Percentiles rank a stretch among this genome's conserved stretches.
These are phyloP conservation scores for Hycleus phaleratus DNA, from an alignment of 1,140 invertebrate species.

Conservation along the genomic window DNA sequence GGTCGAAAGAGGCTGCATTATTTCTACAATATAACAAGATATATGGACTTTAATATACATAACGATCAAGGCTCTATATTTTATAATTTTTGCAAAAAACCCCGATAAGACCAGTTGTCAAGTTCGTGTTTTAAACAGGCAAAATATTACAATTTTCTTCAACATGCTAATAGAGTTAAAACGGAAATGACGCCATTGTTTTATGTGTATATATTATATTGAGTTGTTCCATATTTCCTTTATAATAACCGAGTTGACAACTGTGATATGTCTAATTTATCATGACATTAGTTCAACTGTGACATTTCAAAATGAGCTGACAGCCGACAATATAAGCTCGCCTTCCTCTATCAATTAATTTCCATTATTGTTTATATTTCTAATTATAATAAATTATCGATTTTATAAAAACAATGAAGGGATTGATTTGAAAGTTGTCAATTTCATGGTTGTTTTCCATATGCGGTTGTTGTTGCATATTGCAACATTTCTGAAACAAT, in stretches of 20 bases:
- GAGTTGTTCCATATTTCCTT: slow-evolving; percentile 19
- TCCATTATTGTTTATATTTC: neutral
- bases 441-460: too few relatives aligned
- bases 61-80: too few relatives aligned
- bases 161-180: slow-evolving; percentile 6
- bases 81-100: too few relatives aligned
- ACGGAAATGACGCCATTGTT: slow-evolving; percentile 4
- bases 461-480: neutral
- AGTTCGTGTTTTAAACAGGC: too few relatives aligned
- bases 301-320: slow-evolving; percentile 28
- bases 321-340: slow-evolving; percentile 23
- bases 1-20: too few relatives aligned
- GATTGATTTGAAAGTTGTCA: too few relatives aligned
- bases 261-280: slow-evolving; percentile 36
- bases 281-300: slow-evolving; percentile 21
- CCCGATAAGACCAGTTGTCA: too few relatives aligned
- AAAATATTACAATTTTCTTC: neutral
- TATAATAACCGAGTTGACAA: slow-evolving; percentile 32
- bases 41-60: too few relatives aligned
- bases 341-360: slow-evolving; percentile 9
- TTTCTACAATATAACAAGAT: too few relatives aligned
- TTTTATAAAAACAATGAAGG: too few relatives aligned
- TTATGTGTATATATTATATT: slow-evolving; percentile 3
- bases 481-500: slow-evolving; percentile 1
- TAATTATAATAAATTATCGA: neutral